Evolutionary conservation across 2,113 vertebrate genomes (phyloP).

Genomic region (Mirza zaza): DNA sequence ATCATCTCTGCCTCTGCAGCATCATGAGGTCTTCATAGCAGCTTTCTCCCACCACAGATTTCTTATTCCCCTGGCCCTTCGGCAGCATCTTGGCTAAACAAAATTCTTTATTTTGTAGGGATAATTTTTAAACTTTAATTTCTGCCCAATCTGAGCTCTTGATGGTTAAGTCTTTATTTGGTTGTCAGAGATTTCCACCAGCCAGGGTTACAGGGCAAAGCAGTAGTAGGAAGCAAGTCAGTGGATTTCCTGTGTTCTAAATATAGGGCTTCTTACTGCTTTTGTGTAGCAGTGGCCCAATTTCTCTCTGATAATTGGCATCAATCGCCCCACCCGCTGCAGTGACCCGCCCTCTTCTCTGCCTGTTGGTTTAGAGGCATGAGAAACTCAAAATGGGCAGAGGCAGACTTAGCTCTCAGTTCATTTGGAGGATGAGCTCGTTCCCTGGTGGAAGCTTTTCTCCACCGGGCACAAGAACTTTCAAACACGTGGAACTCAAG

Average conservation of each 20-base stretch:
- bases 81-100: neutral
- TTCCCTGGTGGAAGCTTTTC: neutral
- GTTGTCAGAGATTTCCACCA: neutral
- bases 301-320: neutral
- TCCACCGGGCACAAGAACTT: neutral
- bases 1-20: neutral
- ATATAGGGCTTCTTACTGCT: neutral
- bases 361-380: neutral
- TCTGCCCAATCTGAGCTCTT: neutral
- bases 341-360: neutral
- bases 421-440: neutral
- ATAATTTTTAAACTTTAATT: constrained; percentile 1
- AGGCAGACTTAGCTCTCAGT: neutral
- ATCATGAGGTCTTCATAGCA: neutral
- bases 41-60: neutral
- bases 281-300: neutral
- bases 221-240: neutral
- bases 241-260: neutral
- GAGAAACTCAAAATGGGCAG: neutral
- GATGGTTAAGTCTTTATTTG: neutral
- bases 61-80: neutral
- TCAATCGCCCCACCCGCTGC: neutral
- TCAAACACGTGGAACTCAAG: neutral
- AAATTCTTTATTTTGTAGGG: neutral
- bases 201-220: neutral